Base-by-base conservation (phyloP, 2,888 invertebrate genomes). In the Formica aserva region DNA sequence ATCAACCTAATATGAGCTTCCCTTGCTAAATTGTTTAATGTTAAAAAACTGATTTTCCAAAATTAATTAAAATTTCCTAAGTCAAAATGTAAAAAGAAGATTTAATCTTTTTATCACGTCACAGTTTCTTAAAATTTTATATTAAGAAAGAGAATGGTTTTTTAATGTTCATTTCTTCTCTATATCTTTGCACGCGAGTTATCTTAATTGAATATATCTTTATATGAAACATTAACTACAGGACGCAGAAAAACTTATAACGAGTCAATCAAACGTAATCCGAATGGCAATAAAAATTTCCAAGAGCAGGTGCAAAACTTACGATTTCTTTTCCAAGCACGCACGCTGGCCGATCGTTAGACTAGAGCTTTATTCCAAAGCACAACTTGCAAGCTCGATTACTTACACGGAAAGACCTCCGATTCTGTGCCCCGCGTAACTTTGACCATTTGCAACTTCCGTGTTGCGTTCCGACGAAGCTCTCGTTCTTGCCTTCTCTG, bases 391-490 rank as follows among this genome's bases (percentile, higher is more conserved):
- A 75, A 84, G 80, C 87, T 78, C 83, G 65, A 82, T 86, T 89
- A 86, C 87, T 85, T 83, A 84, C 81, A 75, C 81, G 52, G 71
- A 63, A 89, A 87, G 84, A 69, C 60, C 60, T 26, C 26, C 67
- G 67, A 78, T 83, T 38, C 82, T 82, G 77, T 57, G 66, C 77
- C 67, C 63, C 69, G 41, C 75, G 60, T 76, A 88, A 87, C 89
- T 88, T 89, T 89, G 52, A 66, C 87, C 88, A 88, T 88, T 89
- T 87, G 83, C 88, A 87, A 89, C 83, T 88, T 89, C 82, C 65
- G 69, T 15, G 63, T 65, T 32, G 71, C 62, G 65, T 69, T 38
- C 18, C 26, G 71, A 15, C 38, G 78, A 45, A 66, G n/a, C 78
- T 45, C 62, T 29, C 38, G n/a, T 13, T 13, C 13, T n/a, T 8